phyloP scores from a whole-genome alignment of 2,113 vertebrate genomes.

The Nibea albiflora region DNA sequence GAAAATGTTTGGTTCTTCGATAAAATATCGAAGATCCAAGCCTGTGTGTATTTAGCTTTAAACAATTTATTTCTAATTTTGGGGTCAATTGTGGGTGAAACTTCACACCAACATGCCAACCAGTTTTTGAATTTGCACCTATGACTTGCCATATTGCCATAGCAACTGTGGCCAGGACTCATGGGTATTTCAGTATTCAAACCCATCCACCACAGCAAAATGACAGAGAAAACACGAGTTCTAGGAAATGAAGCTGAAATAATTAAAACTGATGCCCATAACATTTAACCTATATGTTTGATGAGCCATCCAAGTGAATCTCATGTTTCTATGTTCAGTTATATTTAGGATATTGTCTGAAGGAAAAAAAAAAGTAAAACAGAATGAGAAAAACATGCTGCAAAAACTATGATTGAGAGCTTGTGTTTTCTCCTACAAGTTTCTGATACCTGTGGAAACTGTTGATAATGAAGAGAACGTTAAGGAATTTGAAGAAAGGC shows the following conservation, averaged over 20 bases:
- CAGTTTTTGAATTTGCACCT: too few species aligned
- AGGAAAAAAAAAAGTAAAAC: too few species aligned
- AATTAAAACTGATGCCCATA: not conserved
- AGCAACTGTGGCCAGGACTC: not conserved
- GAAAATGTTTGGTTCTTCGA: not conserved
- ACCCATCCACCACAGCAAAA: not conserved
- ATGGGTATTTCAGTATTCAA: not conserved
- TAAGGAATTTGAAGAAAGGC: not conserved
- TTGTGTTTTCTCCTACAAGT: not conserved
- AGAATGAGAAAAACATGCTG: too few species aligned
- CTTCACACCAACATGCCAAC: too few species aligned
- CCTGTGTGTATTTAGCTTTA: too few species aligned
- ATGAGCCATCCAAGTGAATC: too few species aligned
- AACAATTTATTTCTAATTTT: too few species aligned
- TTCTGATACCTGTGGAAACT: not conserved
- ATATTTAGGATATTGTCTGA: too few species aligned
- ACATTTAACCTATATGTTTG: not conserved
- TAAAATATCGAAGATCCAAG: too few species aligned
- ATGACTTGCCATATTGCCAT: too few species aligned
- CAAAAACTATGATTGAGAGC: not conserved
- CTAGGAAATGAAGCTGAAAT: not conserved
- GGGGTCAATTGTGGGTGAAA: too few species aligned
- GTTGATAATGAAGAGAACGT: too few species aligned
- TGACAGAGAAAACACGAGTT: not conserved
- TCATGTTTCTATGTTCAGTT: not conserved